Base-by-base conservation (phyloP, 2,888 invertebrate genomes). In the Stenoptilia bipunctidactyla region DNA sequence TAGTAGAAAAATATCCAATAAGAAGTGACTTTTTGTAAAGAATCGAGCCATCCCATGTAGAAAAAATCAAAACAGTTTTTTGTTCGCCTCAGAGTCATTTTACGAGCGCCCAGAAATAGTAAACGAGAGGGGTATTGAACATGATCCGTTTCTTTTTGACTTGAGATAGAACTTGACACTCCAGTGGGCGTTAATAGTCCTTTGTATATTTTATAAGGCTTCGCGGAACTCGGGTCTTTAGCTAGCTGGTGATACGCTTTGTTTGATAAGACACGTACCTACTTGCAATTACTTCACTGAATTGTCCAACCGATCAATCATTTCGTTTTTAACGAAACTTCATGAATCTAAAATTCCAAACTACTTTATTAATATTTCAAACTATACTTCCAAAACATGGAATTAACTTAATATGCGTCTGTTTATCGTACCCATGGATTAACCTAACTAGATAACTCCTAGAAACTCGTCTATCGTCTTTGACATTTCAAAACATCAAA, bases 31-130 rank as follows among this genome's bases (percentile, higher is more conserved):
- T 72, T 69, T 70, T 64, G 61, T 45, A 43, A 47, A 38, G 46
- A 43, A 48, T 48, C 53, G 12, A 53, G 51, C 56, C 55, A 54
- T 53, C 58, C 59, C 52, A 51, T 51, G 52, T 56, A 55, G 71
- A 77, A 79, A 72, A 82, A 77, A 80, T 65, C 76, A 75, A 76
- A 82, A 82, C 79, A 80, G 66, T 66, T 77, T 82, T 79, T 73
- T 76, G 71, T 76, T 50, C 55, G 59, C 49, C 58, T 66, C 61
- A 67, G 69, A 80, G 69, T 70, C 61, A 66, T 73, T 82, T 76
- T 80, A 83, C 79, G 80, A 82, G 72, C 68, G 64, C 63, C 66
- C 67, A 71, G 66, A 60, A 65, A 69, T 80, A 74, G 80, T 80
- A 79, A 73, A 68, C 38, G 67, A 77, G 54, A 30, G 64, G 55